Evolutionary conservation across 2,113 vertebrate species (phyloP).

Genomic region (Ancistrus triradiatus): DNA sequence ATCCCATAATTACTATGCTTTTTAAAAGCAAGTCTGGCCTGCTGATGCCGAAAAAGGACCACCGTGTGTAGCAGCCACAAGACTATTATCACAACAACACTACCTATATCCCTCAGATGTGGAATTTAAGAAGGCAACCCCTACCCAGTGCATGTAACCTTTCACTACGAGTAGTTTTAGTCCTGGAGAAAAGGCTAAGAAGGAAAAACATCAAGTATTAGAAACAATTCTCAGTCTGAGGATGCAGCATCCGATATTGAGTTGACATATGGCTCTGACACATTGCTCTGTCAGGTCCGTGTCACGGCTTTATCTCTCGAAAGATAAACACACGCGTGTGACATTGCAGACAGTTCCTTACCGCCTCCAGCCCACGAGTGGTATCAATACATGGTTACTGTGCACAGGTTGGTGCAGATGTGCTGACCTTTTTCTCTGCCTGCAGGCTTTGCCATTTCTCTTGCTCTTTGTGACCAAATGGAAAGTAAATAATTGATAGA

Average conservation of each 20-base stretch:
- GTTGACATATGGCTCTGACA: constrained; percentile 23
- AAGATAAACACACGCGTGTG: constrained; percentile 15
- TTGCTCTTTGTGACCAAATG: constrained; percentile 35
- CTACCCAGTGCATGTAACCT: neutral
- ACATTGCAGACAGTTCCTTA: constrained; percentile 20
- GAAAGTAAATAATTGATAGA: constrained; percentile 45
- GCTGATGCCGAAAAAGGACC: too few relatives aligned
- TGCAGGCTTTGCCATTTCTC: constrained; percentile 62
- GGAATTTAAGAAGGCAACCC: neutral
- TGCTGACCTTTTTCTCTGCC: constrained; percentile 61
- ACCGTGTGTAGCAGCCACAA: too few relatives aligned
- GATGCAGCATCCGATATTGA: constrained; percentile 10
- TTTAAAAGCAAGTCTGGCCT: too few relatives aligned
- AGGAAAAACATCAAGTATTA: neutral
- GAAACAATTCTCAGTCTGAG: neutral
- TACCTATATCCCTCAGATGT: neutral
- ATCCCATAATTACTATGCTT: too few relatives aligned
- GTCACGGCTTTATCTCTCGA: neutral
- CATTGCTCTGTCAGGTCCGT: constrained; percentile 12
- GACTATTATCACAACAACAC: constrained; percentile 5
- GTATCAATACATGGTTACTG: constrained; percentile 55
- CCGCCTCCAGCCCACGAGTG: neutral
- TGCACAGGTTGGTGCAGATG: constrained; percentile 25
- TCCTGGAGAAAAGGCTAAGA: neutral
- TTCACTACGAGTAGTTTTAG: constrained; percentile 7